Conservation (phyloP, 2,797 vertebrate genomes). For the Peromyscus attwateri region DNA sequence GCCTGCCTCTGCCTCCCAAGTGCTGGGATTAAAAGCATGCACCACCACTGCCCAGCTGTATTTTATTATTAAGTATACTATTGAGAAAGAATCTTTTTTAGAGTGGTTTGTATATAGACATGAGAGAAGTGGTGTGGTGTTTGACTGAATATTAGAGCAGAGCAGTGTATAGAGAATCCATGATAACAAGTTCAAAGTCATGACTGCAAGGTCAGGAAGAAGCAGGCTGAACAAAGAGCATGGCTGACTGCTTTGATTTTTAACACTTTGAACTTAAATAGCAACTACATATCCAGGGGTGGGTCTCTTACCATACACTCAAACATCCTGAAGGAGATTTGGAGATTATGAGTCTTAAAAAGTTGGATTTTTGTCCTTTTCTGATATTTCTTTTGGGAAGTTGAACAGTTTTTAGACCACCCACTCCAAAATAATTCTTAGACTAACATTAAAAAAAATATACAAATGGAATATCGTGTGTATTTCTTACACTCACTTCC, state of each 20-base stretch:
- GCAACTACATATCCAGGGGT: background rate
- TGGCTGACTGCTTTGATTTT: background rate
- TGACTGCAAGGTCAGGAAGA: background rate
- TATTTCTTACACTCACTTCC: background rate
- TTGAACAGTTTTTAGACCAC: background rate
- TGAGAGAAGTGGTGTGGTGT: background rate
- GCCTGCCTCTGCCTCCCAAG: too few species aligned
- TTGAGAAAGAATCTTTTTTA: background rate
- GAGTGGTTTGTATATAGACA: background rate
- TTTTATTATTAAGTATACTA: slow-evolving; percentile 44
- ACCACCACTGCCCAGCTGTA: too few species aligned
- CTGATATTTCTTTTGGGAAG: background rate
- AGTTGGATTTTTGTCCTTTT: background rate
- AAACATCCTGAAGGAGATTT: background rate
- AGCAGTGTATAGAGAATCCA: background rate
- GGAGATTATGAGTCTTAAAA: background rate
- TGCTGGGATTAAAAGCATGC: too few species aligned
- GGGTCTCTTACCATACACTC: background rate
- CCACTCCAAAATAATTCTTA: background rate
- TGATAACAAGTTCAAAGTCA: background rate
- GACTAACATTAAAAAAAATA: background rate
- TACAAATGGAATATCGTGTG: background rate
- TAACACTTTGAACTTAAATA: background rate
- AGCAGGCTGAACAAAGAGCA: background rate
- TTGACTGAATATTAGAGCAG: background rate